Percentiles rank a stretch among this genome's conserved stretches.
Conservation (phyloP, 2,113 vertebrate species). For the Neogale vison region DNA sequence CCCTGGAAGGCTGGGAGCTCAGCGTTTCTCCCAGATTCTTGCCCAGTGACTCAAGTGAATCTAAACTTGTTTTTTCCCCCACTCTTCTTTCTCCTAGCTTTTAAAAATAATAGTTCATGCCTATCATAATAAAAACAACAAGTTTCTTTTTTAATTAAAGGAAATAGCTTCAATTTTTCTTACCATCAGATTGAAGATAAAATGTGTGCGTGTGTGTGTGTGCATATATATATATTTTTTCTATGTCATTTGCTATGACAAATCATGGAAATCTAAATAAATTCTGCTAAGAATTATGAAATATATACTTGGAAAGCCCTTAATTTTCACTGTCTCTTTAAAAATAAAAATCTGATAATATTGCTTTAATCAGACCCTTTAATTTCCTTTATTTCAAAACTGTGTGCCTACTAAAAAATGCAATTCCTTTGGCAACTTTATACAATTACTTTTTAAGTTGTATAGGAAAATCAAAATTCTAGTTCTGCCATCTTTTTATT, state of each 20-base stretch:
- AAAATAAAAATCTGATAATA: background rate
- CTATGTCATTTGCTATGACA: background rate
- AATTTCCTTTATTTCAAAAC: conserved; percentile 28
- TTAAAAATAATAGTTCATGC: background rate
- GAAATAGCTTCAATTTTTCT: background rate
- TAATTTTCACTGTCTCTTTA: conserved; percentile 3
- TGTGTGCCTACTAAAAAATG: background rate
- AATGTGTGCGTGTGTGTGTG: background rate
- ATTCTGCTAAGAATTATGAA: background rate
- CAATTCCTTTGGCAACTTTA: background rate
- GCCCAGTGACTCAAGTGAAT: background rate
- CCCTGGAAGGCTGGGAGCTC: background rate
- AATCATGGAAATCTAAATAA: background rate
- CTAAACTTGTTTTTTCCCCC: background rate
- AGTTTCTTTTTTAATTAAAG: background rate
- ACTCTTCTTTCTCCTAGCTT: background rate
- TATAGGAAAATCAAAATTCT: background rate
- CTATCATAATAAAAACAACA: background rate
- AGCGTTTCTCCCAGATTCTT: background rate
- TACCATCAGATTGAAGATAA: background rate
- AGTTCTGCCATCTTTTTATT: background rate
- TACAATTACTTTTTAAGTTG: background rate
- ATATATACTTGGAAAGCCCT: background rate
- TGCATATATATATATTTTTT: background rate
- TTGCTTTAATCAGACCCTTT: background rate